Evolutionary conservation across 1,140 invertebrate genomes (phyloP), one percentile per base, ranked within the genome.

Genomic region (Solenopsis invicta): DNA sequence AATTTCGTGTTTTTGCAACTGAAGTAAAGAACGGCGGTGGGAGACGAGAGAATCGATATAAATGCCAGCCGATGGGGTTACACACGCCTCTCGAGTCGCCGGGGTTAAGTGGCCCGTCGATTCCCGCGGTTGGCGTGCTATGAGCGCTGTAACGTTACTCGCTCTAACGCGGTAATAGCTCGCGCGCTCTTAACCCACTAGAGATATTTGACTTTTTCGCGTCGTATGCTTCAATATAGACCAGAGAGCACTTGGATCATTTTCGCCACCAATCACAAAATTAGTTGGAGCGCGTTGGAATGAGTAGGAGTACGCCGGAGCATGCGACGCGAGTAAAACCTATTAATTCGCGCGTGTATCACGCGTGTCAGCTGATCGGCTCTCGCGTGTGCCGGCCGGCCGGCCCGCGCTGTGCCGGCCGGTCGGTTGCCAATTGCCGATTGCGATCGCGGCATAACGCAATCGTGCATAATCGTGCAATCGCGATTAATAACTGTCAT

Each of bases 331-430:
- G 29, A 29, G 29, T 29, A 29, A 29, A 29, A 29, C 29, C 29
- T 41, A 41, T 81, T 71, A 81, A 81, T 81, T 81, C 78, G 50
- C 64, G 78, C 50, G 66, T 81, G 62, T 67, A 54, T 54, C 77
- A 67, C 77, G 29, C 62, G 62, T 71, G 50, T 45, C 78, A 81
- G 78, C 78, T 81, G 78, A 81, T 81, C 66, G 77, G 29, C n/a
- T 52, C 48, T 64, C 77, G 50, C 62, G 61, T 34, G 59, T 13
- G 34, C 48, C 21, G 34, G 45, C 18, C 77, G 56, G 37, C 37
- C 74, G 56, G 41, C 56, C 5, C 37, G 37, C 2, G 2, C 37
- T 41, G 37, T 5, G 34, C 12, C 74, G 69, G 37, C 13, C 9
- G 52, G 56, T 21, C 2, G 56, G 34, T 80, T 62, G 61, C 24